A percentile compares a stretch with the other conserved stretches of the same genome.
Conservation (phyloP, 2,888 invertebrate species). For the Adela reaumurella region DNA sequence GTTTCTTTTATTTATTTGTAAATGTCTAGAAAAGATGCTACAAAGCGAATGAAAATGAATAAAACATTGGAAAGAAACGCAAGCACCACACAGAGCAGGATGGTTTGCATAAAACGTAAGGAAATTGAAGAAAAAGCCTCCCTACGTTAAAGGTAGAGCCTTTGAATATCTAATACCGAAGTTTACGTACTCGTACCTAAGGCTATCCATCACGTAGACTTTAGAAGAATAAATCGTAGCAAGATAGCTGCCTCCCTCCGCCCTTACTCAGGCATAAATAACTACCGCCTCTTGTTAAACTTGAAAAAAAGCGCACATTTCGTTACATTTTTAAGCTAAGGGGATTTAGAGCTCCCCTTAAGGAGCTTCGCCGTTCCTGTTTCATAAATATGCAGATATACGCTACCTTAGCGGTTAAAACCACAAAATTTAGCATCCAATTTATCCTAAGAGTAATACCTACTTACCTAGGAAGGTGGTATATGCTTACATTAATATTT, state of each 20-base stretch:
- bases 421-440: conserved; percentile 47
- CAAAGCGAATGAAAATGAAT: too few relatives aligned
- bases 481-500: too few relatives aligned
- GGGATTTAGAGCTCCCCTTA: conserved; percentile 30
- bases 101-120: too few relatives aligned
- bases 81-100: too few relatives aligned
- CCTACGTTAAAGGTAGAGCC: background rate
- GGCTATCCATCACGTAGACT: conserved; percentile 42
- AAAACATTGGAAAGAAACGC: too few relatives aligned
- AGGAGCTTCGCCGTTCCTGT: conserved; percentile 29
- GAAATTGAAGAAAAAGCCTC: too few relatives aligned
- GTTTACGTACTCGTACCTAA: conserved; percentile 6
- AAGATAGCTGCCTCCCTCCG: conserved; percentile 7
- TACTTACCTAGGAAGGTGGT: background rate
- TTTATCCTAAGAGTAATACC: conserved; percentile 51
- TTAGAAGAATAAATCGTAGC: conserved; percentile 34
- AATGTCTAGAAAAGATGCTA: too few relatives aligned
- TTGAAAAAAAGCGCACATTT: conserved; percentile 41
- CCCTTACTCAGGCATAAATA: conserved; percentile 33
- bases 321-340: conserved; percentile 40
- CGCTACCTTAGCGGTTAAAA: conserved; percentile 44
- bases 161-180: background rate
- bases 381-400: conserved; percentile 55
- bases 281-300: conserved; percentile 50
- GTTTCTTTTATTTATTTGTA: too few relatives aligned